Base-by-base conservation (phyloP, 1,140 invertebrate genomes). In the Euura saliciscinereae region DNA sequence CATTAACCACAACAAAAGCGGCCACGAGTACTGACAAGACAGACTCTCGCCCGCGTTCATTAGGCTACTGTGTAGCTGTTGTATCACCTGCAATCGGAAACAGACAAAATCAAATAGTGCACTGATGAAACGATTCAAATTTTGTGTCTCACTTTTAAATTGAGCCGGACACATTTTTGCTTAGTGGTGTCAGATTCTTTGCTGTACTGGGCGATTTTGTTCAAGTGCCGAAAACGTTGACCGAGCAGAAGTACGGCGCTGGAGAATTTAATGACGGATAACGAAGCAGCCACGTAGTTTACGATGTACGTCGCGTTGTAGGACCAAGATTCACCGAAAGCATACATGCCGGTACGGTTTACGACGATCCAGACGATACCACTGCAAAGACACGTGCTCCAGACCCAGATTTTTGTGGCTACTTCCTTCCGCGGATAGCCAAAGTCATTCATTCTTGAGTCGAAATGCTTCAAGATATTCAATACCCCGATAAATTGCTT, bases 401-500 rank as follows among this genome's bases (percentile, higher is more conserved):
- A 86, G 28, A 75, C 68, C 13, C 69, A 74, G 11, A 82, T 28
- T 44, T 70, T 71, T 0, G 72, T 77, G 5, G 64, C 59, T 2
- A 1, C 75, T 46, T 85, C 84, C 0, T 77, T 81, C 43, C 78
- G 78, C 0, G 78, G 65, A 46, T 83, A 80, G 2, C 83, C 83
- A 3, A 83, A 66, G 44, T 75, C 76, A 4, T 51, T 51, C 10
- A 81, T 44, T 13, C 51, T 71, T 8, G 80, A 77, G 70, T 87
- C 86, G 13, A 80, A 85, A 70, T 85, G 77, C 4, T 83, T 78
- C 2, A 86, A 78, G n/a, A n/a, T n/a, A 67, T 87, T 87, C 83
- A 83, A 86, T 5, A 83, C 78, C 2, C 44, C 68, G 2, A 28
- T 7, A 45, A 86, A 83, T 42, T 75, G 66, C n/a, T 70, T 70